A percentile compares a stretch with the other conserved stretches of the same genome.
phyloP scores from a whole-genome alignment of 1,140 invertebrate genomes.

The Drosophila nannoptera region DNA sequence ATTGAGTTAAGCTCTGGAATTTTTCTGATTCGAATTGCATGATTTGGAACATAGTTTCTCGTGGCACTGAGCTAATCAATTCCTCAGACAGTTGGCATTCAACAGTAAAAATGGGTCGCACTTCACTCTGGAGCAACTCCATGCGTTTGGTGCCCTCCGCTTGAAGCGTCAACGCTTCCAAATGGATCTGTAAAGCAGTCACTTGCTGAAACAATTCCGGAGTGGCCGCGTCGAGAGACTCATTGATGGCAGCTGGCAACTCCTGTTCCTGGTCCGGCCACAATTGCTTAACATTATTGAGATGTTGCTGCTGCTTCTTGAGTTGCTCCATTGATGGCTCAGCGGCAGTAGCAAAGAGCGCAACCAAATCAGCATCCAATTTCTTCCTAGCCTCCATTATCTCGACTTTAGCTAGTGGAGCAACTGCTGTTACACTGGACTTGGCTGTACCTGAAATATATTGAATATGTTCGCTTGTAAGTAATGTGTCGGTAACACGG shows the following conservation, averaged over 20 bases:
- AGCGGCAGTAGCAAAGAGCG: slow-evolving; percentile 62
- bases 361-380: slow-evolving; percentile 70
- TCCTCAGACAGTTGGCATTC: slow-evolving; percentile 71
- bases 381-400: slow-evolving; percentile 78
- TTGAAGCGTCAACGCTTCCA: slow-evolving; percentile 72
- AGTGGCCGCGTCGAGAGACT: slow-evolving; percentile 27
- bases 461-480: not conserved
- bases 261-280: slow-evolving; percentile 46
- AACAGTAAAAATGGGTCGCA: slow-evolving; percentile 73
- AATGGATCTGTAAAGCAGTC: slow-evolving; percentile 59
- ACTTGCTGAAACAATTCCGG: slow-evolving; percentile 63
- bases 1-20: slow-evolving; percentile 74
- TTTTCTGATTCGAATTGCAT: slow-evolving; percentile 78
- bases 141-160: slow-evolving; percentile 71
- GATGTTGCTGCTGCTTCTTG: slow-evolving; percentile 45
- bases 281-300: slow-evolving; percentile 27
- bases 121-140: slow-evolving; percentile 69
- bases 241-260: slow-evolving; percentile 11
- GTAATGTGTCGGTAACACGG: not conserved
- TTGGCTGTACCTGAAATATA: slow-evolving; percentile 51
- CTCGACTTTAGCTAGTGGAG: slow-evolving; percentile 54
- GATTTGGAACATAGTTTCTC: slow-evolving; percentile 66
- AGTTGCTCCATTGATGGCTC: slow-evolving; percentile 37
- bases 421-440: slow-evolving; percentile 22
- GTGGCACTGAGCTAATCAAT: slow-evolving; percentile 56